Conservation (phyloP, 2,797 vertebrate species). For the Emydoidea blandingii region DNA sequence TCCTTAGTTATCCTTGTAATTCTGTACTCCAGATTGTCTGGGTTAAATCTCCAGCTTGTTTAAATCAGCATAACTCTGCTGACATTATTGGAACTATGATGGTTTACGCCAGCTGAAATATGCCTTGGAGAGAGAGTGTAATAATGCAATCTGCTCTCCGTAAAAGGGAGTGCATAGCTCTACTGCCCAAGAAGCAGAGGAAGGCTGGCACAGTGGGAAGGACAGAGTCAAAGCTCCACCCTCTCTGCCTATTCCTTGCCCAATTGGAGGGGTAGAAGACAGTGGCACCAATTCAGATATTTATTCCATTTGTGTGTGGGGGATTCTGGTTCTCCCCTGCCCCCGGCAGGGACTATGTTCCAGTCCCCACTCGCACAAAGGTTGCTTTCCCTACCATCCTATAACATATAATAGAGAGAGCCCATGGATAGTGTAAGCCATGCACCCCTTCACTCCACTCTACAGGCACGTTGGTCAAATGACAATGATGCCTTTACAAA, state of each 20-base stretch:
- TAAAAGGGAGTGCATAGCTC: neutral
- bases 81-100: neutral
- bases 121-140: neutral
- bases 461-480: too few species aligned
- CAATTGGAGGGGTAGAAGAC: neutral
- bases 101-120: fast-evolving
- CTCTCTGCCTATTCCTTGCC: neutral
- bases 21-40: neutral
- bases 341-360: neutral
- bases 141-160: neutral
- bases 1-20: neutral
- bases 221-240: neutral
- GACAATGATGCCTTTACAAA: too few species aligned
- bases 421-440: too few species aligned
- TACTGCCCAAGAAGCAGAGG: neutral
- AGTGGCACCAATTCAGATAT: neutral
- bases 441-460: too few species aligned
- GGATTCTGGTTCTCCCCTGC: neutral
- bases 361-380: neutral
- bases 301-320: neutral
- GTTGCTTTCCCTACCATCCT: neutral
- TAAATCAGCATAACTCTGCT: fast-evolving
- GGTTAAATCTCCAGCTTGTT: neutral
- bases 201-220: neutral
- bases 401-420: neutral